These are phyloP conservation scores for Pomatorhinus ruficollis DNA, from an alignment of 2,113 vertebrate species.

Conservation along the genomic window DNA sequence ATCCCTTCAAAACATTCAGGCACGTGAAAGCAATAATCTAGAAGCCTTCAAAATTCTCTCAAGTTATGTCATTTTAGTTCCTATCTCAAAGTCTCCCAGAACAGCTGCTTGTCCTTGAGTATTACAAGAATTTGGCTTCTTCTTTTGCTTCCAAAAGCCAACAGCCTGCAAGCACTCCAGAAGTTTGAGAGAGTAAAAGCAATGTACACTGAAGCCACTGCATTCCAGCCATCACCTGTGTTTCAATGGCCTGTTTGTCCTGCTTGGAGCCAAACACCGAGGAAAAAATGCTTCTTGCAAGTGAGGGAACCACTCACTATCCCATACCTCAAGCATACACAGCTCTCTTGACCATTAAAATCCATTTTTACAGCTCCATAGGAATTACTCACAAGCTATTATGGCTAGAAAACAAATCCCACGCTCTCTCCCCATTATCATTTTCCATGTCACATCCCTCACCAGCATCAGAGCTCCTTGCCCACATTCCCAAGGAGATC, in stretches of 20 bases:
- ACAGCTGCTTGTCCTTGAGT: neutral
- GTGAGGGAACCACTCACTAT: neutral
- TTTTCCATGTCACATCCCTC: neutral
- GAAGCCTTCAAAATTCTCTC: neutral
- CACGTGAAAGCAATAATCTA: neutral
- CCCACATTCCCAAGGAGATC: neutral
- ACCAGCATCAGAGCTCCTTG: neutral
- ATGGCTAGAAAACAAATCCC: rapidly evolving
- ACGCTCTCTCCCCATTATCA: rapidly evolving
- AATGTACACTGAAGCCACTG: neutral
- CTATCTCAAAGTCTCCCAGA: neutral
- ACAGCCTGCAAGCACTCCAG: neutral
- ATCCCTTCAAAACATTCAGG: neutral
- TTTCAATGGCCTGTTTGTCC: neutral
- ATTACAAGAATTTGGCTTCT: neutral
- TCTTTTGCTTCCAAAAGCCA: neutral
- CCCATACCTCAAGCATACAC: neutral
- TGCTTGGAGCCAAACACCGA: neutral
- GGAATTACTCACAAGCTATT: neutral
- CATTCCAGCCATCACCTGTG: neutral
- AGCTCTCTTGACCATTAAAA: neutral
- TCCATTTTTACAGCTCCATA: neutral
- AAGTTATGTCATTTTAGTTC: neutral
- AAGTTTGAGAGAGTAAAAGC: neutral
- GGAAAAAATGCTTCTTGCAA: neutral